Conservation (phyloP, 2,888 invertebrate genomes). For the Halictus quadricinctus region DNA sequence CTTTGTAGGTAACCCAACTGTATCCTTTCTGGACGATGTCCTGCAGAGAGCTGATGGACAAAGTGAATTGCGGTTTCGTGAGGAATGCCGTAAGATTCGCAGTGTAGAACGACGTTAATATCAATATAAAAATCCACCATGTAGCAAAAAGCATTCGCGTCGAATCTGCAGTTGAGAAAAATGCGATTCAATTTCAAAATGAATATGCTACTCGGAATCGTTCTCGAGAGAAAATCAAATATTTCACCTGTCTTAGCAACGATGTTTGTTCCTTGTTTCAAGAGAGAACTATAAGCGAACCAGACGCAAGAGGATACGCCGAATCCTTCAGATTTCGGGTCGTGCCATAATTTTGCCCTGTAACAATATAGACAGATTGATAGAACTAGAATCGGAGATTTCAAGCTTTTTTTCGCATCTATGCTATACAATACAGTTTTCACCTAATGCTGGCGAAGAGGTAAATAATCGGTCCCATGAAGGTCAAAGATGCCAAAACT, state of each 20-base stretch:
- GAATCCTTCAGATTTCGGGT: constrained; percentile 84
- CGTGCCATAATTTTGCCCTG: constrained; percentile 82
- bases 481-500: constrained; percentile 88
- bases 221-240: neutral
- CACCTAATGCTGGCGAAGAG: constrained; percentile 86
- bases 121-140: constrained; percentile 96
- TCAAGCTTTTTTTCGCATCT: neutral
- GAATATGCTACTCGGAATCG: neutral
- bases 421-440: neutral
- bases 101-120: constrained; percentile 94
- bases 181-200: neutral
- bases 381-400: neutral
- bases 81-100: constrained; percentile 95
- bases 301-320: constrained; percentile 89
- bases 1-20: constrained; percentile 88
- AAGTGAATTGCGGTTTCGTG: constrained; percentile 92
- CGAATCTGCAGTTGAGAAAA: constrained; percentile 86
- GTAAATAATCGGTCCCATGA: constrained; percentile 91
- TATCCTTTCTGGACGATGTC: constrained; percentile 87
- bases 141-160: constrained; percentile 93
- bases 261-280: constrained; percentile 93
- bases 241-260: constrained; percentile 90
- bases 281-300: constrained; percentile 94
- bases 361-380: neutral
- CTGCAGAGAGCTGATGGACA: constrained; percentile 88